Evolutionary conservation across 2,113 vertebrate genomes (phyloP).

Genomic region (Pelecanoides urinatrix): DNA sequence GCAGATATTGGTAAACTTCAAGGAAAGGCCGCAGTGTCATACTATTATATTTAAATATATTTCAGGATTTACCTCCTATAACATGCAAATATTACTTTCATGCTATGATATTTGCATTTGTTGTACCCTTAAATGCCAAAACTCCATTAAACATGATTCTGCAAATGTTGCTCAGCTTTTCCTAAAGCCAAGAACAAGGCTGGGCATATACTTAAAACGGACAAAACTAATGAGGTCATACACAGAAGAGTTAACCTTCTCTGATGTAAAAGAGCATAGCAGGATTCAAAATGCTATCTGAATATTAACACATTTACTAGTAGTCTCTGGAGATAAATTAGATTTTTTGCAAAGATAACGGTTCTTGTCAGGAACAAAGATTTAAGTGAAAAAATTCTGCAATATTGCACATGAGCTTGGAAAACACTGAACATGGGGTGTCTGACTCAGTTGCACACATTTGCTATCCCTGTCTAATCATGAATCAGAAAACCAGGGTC

Average conservation of each 20-base stretch:
- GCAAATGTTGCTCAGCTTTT: conserved; percentile 25
- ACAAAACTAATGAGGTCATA: conserved; percentile 18
- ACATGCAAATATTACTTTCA: conserved; percentile 4
- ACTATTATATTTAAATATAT: neutral
- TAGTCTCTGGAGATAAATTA: neutral
- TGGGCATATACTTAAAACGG: neutral
- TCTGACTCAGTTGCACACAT: neutral
- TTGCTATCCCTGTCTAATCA: neutral
- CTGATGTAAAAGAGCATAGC: neutral
- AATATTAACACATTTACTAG: conserved; percentile 17
- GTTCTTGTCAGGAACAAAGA: neutral
- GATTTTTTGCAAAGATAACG: neutral
- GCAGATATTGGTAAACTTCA: neutral
- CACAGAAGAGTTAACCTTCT: neutral
- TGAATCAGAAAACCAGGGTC: neutral
- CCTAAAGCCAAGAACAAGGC: conserved; percentile 2
- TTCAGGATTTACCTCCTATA: neutral
- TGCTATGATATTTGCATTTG: conserved; percentile 33
- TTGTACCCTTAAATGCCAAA: conserved; percentile 23
- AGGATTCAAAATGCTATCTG: neutral
- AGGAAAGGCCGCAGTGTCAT: neutral
- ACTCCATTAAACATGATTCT: neutral
- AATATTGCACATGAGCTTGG: neutral
- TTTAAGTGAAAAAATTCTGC: neutral
- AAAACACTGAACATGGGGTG: neutral